Conservation (phyloP, 2,797 vertebrate genomes). For the Periparus ater region DNA sequence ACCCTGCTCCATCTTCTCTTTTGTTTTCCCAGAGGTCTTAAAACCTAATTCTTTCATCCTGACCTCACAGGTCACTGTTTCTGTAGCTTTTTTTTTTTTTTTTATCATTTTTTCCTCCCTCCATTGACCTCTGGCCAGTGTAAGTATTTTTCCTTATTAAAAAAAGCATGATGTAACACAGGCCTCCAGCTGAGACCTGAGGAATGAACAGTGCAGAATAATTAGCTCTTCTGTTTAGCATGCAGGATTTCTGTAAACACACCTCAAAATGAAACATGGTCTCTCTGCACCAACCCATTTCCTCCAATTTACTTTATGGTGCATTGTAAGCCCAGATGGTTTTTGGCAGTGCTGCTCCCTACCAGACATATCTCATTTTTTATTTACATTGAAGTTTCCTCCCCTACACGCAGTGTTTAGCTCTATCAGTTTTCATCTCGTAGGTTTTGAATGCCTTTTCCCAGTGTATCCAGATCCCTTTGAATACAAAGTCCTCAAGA, state of each 20-base stretch:
- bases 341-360: constrained; percentile 1
- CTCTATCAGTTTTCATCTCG: neutral
- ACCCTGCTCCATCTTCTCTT: neutral
- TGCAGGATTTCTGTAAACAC: constrained; percentile 5
- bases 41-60: neutral
- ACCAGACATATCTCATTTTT: neutral
- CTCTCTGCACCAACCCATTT: neutral
- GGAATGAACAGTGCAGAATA: neutral
- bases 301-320: neutral
- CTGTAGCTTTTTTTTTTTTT: neutral
- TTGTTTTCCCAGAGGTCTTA: neutral
- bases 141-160: neutral
- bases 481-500: neutral
- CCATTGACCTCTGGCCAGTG: neutral
- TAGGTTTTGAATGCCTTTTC: neutral
- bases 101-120: neutral
- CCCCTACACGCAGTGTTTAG: accelerated
- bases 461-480: neutral
- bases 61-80: constrained; percentile 1
- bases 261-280: neutral
- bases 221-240: constrained; percentile 8
- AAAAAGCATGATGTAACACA: neutral
- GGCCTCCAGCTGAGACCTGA: neutral
- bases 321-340: neutral
- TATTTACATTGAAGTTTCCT: neutral